A percentile compares a stretch with the other conserved stretches of the same genome.
Conservation (phyloP, 2,797 vertebrate genomes). For the Hemibagrus guttatus region DNA sequence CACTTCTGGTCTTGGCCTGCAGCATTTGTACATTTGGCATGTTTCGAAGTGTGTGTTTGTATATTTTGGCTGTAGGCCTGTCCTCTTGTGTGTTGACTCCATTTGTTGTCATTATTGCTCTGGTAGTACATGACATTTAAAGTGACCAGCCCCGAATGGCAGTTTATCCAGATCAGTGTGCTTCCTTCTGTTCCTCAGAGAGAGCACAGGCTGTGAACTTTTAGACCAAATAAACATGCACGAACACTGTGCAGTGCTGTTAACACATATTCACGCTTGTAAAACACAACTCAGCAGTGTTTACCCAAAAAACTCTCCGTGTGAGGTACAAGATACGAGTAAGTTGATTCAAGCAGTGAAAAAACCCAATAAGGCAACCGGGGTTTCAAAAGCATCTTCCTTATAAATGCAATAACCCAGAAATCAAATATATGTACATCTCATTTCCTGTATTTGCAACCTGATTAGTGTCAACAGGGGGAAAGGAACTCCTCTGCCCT, state of each 20-base stretch:
- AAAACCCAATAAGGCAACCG: conserved; percentile 49
- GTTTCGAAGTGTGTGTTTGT: conserved; percentile 10
- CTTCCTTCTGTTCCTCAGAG: conserved; percentile 6
- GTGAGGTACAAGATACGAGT: conserved; percentile 28
- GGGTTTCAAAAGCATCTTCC: conserved; percentile 50
- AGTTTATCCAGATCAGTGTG: conserved; percentile 33
- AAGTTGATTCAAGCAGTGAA: conserved; percentile 35
- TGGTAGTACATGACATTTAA: conserved; percentile 38
- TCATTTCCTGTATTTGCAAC: conserved; percentile 60
- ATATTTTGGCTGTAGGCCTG: conserved; percentile 41
- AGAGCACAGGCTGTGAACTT: conserved; percentile 19
- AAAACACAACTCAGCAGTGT: conserved; percentile 20
- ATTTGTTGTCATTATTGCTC: conserved; percentile 36
- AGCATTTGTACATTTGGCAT: conserved; percentile 37
- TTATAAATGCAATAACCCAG: conserved; percentile 60
- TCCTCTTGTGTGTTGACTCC: conserved; percentile 44
- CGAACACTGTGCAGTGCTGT: neutral
- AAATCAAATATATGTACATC: conserved; percentile 64
- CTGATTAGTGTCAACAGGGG: conserved; percentile 59
- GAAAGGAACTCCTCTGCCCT: conserved; percentile 48
- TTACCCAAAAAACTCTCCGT: conserved; percentile 3
- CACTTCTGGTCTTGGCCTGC: conserved; percentile 32
- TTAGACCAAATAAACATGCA: conserved; percentile 25
- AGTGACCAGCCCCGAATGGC: conserved; percentile 28
- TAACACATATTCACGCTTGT: conserved; percentile 32